phyloP scores from a whole-genome alignment of 2,113 vertebrate genomes.

The Eurystomus gularis region DNA sequence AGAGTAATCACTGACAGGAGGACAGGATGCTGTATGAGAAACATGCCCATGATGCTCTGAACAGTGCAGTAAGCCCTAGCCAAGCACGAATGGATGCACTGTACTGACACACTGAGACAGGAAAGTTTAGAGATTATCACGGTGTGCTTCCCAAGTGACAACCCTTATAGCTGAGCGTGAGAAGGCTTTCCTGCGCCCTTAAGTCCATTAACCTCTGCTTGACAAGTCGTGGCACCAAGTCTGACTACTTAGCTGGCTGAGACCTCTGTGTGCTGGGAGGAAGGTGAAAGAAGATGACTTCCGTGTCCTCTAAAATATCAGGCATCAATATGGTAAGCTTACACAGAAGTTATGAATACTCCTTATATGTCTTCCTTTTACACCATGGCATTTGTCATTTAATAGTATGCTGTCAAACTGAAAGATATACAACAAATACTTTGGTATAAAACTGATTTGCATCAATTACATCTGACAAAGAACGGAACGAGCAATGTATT shows the following conservation, averaged over 20 bases:
- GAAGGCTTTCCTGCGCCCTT: background rate
- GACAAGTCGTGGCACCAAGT: background rate
- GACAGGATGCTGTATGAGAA: accelerated
- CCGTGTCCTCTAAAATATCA: background rate
- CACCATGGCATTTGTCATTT: background rate
- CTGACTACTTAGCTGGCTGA: background rate
- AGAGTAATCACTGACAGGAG: background rate
- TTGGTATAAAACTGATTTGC: background rate
- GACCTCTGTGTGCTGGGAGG: background rate
- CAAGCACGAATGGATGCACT: accelerated
- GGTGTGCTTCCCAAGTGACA: background rate
- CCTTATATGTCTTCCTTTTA: background rate
- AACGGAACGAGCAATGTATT: background rate
- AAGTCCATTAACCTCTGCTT: background rate
- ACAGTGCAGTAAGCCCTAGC: too few species aligned
- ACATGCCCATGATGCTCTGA: accelerated
- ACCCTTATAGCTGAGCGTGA: background rate
- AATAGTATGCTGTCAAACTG: background rate
- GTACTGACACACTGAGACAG: background rate
- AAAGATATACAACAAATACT: background rate
- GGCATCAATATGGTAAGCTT: background rate
- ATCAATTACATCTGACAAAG: background rate
- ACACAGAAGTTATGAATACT: background rate
- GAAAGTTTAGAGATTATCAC: background rate
- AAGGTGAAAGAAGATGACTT: background rate